phyloP scores from a whole-genome alignment of 1,140 invertebrate genomes.

The Gonatopus flavifemur region DNA sequence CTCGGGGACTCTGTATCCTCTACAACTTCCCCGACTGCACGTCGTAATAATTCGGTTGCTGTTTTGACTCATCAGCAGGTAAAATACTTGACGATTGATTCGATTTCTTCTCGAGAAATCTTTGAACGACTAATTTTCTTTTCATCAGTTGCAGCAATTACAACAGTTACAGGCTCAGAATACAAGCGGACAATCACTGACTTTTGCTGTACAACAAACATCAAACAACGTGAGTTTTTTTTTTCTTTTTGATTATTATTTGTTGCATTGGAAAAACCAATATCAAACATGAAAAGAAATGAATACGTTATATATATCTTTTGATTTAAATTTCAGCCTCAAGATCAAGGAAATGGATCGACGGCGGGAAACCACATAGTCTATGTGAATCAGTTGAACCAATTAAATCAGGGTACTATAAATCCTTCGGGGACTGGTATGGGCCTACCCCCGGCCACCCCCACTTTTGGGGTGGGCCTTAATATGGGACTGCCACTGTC shows the following conservation, averaged over 20 bases:
- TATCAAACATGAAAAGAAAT: background rate
- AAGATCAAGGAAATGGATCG: constrained; percentile 53
- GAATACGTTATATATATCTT: constrained; percentile 2
- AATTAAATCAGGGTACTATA: constrained; percentile 56
- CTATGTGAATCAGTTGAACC: constrained; percentile 55
- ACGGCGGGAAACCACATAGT: constrained; percentile 57
- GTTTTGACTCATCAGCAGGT: constrained; percentile 61
- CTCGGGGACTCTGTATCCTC: constrained; percentile 61
- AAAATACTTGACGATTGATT: constrained; percentile 14
- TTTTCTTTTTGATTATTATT: background rate
- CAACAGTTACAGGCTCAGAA: constrained; percentile 59
- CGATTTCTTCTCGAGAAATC: background rate
- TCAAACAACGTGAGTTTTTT: constrained; percentile 45
- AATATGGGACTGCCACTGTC: constrained; percentile 59
- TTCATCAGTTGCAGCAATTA: constrained; percentile 57
- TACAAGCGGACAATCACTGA: constrained; percentile 55
- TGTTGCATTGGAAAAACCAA: background rate
- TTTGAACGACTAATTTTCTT: too few relatives aligned
- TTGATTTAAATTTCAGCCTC: constrained; percentile 35
- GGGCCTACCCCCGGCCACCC: constrained; percentile 59
- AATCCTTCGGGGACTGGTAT: constrained; percentile 58
- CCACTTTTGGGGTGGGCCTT: constrained; percentile 59
- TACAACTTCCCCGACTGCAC: constrained; percentile 57
- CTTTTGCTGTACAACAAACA: constrained; percentile 58
- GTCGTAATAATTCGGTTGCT: constrained; percentile 53